Conservation (phyloP, 2,113 vertebrate species). For the Falco punctatus region DNA sequence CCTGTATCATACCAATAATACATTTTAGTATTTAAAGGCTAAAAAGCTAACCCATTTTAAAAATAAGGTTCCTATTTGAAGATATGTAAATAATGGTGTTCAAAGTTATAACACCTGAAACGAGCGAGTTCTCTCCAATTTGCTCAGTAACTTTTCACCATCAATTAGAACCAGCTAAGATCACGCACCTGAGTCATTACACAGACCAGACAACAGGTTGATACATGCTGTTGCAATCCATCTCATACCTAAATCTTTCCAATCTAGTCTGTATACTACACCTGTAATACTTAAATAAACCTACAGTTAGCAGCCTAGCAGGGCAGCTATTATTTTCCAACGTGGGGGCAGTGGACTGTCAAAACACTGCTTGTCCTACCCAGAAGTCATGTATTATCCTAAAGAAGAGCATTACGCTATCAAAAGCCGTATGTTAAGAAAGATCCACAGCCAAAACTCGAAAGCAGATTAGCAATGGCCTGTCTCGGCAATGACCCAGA, state of each 20-base stretch:
- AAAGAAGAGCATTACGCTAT: neutral
- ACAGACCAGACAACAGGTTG: neutral
- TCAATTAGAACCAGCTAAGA: neutral
- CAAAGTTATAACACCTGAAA: neutral
- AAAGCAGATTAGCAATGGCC: neutral
- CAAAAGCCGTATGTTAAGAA: neutral
- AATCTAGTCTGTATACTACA: neutral
- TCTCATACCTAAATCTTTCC: neutral
- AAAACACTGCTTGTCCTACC: neutral
- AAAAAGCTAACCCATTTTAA: neutral
- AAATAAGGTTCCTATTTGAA: neutral
- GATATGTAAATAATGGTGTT: neutral
- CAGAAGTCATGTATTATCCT: neutral
- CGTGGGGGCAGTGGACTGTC: neutral
- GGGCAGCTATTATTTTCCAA: neutral
- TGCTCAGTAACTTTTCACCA: neutral
- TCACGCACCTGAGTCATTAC: neutral
- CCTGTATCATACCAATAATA: fast-evolving
- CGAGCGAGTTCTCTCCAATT: neutral
- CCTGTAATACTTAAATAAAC: neutral
- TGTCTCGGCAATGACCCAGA: neutral
- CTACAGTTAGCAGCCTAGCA: neutral
- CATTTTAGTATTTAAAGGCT: neutral
- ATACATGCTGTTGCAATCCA: neutral
- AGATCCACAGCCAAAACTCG: neutral